Percentiles rank a stretch among this genome's conserved stretches.
Conservation (phyloP, 2,113 vertebrate genomes). For the Lamprotornis superbus region DNA sequence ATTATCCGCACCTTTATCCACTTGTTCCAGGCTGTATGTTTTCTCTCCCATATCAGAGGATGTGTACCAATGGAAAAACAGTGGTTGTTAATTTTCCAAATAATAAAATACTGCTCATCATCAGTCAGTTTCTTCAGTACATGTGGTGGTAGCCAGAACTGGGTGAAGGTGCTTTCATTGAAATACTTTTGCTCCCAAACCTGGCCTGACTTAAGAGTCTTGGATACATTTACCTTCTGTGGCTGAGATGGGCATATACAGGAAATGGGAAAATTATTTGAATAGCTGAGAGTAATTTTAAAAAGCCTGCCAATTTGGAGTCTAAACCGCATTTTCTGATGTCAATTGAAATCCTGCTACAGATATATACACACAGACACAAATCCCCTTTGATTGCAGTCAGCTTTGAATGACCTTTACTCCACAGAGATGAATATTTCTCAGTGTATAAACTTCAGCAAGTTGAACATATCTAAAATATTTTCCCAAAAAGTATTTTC, state of each 20-base stretch:
- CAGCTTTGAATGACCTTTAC: not conserved
- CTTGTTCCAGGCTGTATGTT: not conserved
- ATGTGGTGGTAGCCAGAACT: not conserved
- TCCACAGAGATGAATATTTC: not conserved
- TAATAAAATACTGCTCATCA: not conserved
- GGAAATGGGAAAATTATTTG: not conserved
- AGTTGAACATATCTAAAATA: not conserved
- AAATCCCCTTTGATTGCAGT: not conserved
- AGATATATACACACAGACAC: not conserved
- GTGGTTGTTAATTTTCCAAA: not conserved
- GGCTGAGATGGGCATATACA: not conserved
- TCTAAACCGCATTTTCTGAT: not conserved
- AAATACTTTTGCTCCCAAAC: not conserved
- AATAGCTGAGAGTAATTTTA: not conserved
- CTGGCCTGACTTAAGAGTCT: not conserved
- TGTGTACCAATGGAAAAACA: not conserved
- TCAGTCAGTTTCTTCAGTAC: not conserved
- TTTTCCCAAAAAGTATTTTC: not conserved
- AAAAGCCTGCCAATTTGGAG: not conserved
- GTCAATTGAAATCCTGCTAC: not conserved
- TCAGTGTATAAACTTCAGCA: not conserved
- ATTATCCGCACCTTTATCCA: not conserved
- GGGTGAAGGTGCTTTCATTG: not conserved
- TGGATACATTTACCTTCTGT: not conserved
- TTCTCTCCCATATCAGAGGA: not conserved